A percentile compares a stretch with the other conserved stretches of the same genome.
These are phyloP conservation scores for Papilio xuthus DNA, from an alignment of 1,140 invertebrate genomes.

Conservation along the genomic window DNA sequence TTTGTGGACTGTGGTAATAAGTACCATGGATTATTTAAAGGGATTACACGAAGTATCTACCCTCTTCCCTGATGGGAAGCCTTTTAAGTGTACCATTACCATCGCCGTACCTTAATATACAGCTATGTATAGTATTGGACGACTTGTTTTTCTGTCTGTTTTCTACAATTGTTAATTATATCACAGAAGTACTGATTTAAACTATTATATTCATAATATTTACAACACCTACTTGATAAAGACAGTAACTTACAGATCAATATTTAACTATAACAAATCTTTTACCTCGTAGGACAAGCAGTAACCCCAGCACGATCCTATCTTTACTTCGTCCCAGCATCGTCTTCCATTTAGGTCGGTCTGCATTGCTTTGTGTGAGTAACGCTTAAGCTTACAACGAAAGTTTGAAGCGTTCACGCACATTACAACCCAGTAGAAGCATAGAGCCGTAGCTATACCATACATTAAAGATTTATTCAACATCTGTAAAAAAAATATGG, in stretches of 20 bases:
- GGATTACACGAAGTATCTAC: not conserved
- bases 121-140: not conserved
- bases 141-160: not conserved
- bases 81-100: not conserved
- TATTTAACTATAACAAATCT: not conserved
- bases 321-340: constrained; percentile 88
- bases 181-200: not conserved
- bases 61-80: not conserved
- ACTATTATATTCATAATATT: too few species aligned
- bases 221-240: not conserved
- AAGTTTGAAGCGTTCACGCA: constrained; percentile 50
- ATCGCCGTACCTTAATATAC: not conserved
- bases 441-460: constrained; percentile 40
- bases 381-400: constrained; percentile 60
- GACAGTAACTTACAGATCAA: not conserved
- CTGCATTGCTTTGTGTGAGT: constrained; percentile 78
- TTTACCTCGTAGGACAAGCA: constrained; percentile 89
- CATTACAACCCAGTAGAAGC: constrained; percentile 50
- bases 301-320: constrained; percentile 91
- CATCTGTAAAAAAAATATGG: constrained; percentile 30
- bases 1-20: too few species aligned
- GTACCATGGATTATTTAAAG: not conserved
- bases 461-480: not conserved
- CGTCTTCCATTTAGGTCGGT: constrained; percentile 84
- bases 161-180: not conserved